phyloP scores from a whole-genome alignment of 2,888 invertebrate genomes.

The Strigamia transsilvanica region DNA sequence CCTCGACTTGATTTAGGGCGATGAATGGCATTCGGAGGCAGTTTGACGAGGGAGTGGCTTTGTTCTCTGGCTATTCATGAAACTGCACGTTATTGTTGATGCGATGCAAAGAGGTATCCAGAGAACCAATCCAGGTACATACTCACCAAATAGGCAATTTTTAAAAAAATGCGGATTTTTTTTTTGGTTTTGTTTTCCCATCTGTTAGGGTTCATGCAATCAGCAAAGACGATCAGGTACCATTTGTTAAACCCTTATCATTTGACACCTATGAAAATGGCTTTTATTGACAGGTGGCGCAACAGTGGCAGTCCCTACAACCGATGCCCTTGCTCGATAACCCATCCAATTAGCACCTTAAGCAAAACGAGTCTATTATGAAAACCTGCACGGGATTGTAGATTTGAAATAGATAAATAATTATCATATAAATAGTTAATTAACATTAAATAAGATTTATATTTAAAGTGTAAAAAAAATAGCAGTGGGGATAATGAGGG shows the following conservation, averaged over 20 bases:
- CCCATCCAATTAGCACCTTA: slow-evolving; percentile 36
- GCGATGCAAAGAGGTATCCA: not conserved
- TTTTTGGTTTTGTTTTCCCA: not conserved
- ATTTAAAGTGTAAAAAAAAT: slow-evolving; percentile 8
- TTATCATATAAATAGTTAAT: slow-evolving; percentile 38
- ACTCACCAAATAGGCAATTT: not conserved
- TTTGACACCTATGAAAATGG: slow-evolving; percentile 31
- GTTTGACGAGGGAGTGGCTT: slow-evolving; percentile 21
- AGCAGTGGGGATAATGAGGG: not conserved
- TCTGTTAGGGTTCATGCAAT: not conserved
- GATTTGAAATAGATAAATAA: slow-evolving; percentile 21
- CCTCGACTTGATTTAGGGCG: slow-evolving; percentile 49
- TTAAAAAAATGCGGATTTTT: too few species aligned
- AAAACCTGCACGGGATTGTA: not conserved
- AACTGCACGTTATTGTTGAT: slow-evolving; percentile 10
- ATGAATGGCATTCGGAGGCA: slow-evolving; percentile 40
- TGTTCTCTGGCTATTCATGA: slow-evolving; percentile 29
- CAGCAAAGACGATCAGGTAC: not conserved
- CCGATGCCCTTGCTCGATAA: slow-evolving; percentile 33
- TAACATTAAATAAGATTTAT: slow-evolving; percentile 13
- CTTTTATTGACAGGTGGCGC: slow-evolving; percentile 39
- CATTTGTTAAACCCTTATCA: slow-evolving; percentile 45
- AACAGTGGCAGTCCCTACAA: slow-evolving; percentile 28
- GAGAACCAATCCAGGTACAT: not conserved
- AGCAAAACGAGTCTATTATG: slow-evolving; percentile 11